Evolutionary conservation across 2,113 vertebrate species (phyloP), one percentile per base, ranked within the genome.

Genomic region (Neodontobutis hainanensis): DNA sequence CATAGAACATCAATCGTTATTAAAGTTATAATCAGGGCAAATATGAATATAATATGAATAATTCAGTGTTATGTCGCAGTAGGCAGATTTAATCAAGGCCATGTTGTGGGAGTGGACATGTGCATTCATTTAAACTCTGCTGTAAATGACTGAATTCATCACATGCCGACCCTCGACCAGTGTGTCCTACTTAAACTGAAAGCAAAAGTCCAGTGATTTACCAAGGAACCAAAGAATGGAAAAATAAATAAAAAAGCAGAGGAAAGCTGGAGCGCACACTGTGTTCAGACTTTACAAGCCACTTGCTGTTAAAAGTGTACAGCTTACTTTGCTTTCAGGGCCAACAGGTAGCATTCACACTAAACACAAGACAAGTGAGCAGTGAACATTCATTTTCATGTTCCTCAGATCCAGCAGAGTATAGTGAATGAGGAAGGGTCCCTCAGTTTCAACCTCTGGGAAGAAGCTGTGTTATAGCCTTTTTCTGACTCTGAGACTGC

Each of bases 81-180:
- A 61, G 46, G 44, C 71, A 77, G 47, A 71, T 87, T 52, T 78
- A 79, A 87, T 87, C 74, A 68, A 11, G 73, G 73, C 63, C 53
- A 70, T 80, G 71, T 49, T 74, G 79, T 76, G 86, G 89, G 86
- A 65, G 87, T 88, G 85, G 70, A 75, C 68, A 53, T 58, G 49
- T 47, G 61, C 85, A 90, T 91, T 75, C 80, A 86, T 89, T 85
- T 85, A 55, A 64, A 47, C 43, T 72, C 44, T 15, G 45, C 53
- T 68, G 53, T 86, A 90, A 40, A 92, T 85, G 89, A 86, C 78
- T 50, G 77, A 38, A 89, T 89, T 81, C 73, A 89, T 90, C 89
- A 88, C 72, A 4, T 44, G 48, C 34, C 48, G 36, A 72, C 66
- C 48, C 61, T 77, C 80, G 64, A 62, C 53, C 64, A 74, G 19